Conservation (phyloP, 2,797 vertebrate species). For the Anableps anableps region DNA sequence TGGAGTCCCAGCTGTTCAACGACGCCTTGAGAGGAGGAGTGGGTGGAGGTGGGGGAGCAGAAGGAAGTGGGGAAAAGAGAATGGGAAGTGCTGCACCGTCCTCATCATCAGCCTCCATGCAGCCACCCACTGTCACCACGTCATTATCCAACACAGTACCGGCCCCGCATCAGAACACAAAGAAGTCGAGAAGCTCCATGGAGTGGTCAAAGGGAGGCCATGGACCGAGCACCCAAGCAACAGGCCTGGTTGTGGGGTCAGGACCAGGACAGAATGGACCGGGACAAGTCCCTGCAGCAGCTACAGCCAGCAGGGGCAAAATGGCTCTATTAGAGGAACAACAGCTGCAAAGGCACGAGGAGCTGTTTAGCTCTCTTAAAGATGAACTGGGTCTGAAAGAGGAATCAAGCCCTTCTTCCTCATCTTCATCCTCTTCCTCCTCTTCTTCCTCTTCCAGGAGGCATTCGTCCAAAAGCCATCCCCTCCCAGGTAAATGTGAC, state of each 20-base stretch:
- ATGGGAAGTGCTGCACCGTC: conserved; percentile 49
- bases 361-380: conserved; percentile 86
- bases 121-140: conserved; percentile 81
- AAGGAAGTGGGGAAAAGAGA: conserved; percentile 55
- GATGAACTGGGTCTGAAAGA: conserved; percentile 89
- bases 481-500: conserved; percentile 60
- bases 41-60: conserved; percentile 30
- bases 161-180: conserved; percentile 82
- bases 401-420: conserved; percentile 82
- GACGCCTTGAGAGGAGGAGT: conserved; percentile 83
- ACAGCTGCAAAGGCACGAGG: conserved; percentile 85
- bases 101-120: conserved; percentile 82
- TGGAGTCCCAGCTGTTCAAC: conserved; percentile 86
- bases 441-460: conserved; percentile 75
- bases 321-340: conserved; percentile 87
- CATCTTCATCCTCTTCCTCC: conserved; percentile 78
- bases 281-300: conserved; percentile 62
- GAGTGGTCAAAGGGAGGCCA: conserved; percentile 88
- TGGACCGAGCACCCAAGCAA: conserved; percentile 61
- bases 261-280: conserved; percentile 66
- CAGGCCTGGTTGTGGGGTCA: conserved; percentile 57
- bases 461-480: conserved; percentile 64
- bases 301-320: conserved; percentile 80
- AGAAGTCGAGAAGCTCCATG: conserved; percentile 84
- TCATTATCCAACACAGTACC: conserved; percentile 56